A percentile compares a stretch with the other conserved stretches of the same genome.
Evolutionary conservation across 1,140 invertebrate genomes (phyloP).

Genomic region (Drosophila busckii): DNA sequence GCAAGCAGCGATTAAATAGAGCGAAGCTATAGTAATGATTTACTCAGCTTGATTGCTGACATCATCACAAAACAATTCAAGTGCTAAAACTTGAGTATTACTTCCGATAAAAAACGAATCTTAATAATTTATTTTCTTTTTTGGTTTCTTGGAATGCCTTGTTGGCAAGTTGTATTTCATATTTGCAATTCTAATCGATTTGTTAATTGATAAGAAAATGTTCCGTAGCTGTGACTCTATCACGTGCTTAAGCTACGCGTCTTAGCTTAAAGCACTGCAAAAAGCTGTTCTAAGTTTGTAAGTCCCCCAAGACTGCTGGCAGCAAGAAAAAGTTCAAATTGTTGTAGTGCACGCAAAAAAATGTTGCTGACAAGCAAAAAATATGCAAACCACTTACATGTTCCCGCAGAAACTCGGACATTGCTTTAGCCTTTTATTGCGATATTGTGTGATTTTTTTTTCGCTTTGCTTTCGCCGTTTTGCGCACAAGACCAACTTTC

Average conservation of each 20-base stretch:
- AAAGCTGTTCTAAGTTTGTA: neutral
- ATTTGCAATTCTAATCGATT: neutral
- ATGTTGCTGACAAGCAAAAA: constrained; percentile 7
- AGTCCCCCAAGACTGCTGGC: too few species aligned
- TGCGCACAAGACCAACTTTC: constrained; percentile 13
- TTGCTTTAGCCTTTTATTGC: constrained; percentile 12
- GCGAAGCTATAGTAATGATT: too few species aligned
- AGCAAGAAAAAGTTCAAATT: too few species aligned
- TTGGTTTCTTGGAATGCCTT: too few species aligned
- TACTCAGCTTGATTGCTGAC: too few species aligned
- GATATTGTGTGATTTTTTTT: constrained; percentile 5
- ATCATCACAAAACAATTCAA: too few species aligned
- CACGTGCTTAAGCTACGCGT: constrained; percentile 17
- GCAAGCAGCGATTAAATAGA: too few species aligned
- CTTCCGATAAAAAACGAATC: too few species aligned
- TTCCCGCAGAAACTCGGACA: constrained; percentile 63
- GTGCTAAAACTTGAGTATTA: too few species aligned
- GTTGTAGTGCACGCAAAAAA: too few species aligned
- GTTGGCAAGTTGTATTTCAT: too few species aligned
- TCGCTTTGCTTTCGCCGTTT: constrained; percentile 7
- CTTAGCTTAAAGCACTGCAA: neutral
- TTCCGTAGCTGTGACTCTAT: constrained; percentile 5
- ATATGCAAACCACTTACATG: constrained; percentile 45
- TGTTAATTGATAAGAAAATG: constrained; percentile 15
- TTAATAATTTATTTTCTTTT: too few species aligned